Evolutionary conservation across 2,113 vertebrate species (phyloP).

Genomic region (Sorex fumeus): DNA sequence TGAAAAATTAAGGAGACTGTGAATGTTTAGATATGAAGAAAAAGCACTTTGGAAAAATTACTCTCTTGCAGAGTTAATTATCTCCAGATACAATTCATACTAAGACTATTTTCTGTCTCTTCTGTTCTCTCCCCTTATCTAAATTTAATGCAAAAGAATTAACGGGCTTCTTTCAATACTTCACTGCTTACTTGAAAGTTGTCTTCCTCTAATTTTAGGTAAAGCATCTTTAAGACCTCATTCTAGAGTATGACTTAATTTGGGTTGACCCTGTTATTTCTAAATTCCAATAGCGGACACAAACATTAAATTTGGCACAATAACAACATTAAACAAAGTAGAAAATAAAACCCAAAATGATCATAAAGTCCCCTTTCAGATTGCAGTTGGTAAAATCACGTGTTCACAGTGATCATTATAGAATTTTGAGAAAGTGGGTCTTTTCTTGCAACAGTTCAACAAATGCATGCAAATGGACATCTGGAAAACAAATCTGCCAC

Average conservation of each 20-base stretch:
- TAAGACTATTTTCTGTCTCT: slow-evolving; percentile 45
- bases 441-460: slow-evolving; percentile 53
- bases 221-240: neutral
- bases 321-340: slow-evolving; percentile 43
- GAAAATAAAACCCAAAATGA: slow-evolving; percentile 64
- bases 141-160: slow-evolving; percentile 39
- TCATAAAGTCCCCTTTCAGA: neutral
- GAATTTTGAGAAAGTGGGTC: slow-evolving; percentile 61
- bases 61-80: slow-evolving; percentile 39
- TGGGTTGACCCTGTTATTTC: slow-evolving; percentile 50
- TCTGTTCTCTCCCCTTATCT: neutral
- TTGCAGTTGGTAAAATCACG: neutral
- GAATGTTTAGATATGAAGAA: slow-evolving; percentile 5
- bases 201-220: slow-evolving; percentile 10
- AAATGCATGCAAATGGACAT: slow-evolving; percentile 65
- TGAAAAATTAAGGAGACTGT: slow-evolving; percentile 9
- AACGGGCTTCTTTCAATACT: neutral
- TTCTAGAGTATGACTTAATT: slow-evolving; percentile 30
- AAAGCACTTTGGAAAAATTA: neutral
- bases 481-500: slow-evolving; percentile 69
- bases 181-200: neutral
- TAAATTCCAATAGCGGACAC: slow-evolving; percentile 39
- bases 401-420: slow-evolving; percentile 33
- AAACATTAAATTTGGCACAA: slow-evolving; percentile 50
- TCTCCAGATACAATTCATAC: neutral